phyloP scores from a whole-genome alignment of 2,113 vertebrate genomes.

The Columba janthina region DNA sequence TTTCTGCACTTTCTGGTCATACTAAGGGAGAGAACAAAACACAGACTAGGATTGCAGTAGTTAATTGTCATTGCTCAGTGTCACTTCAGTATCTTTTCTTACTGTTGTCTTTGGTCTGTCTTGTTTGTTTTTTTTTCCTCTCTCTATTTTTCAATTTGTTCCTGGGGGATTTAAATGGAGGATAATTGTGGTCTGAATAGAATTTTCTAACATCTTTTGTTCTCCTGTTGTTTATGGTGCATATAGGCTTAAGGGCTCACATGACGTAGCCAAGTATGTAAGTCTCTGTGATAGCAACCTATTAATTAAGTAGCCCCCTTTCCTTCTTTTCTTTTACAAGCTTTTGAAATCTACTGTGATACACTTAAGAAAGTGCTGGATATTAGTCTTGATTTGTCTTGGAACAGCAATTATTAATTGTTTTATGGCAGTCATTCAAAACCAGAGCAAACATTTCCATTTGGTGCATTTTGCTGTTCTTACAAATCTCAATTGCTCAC shows the following conservation, averaged over 20 bases:
- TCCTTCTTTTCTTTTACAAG: neutral
- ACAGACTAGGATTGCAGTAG: neutral
- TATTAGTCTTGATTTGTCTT: neutral
- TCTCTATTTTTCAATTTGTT: slow-evolving; percentile 26
- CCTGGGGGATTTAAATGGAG: neutral
- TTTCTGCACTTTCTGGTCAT: neutral
- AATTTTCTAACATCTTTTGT: slow-evolving; percentile 50
- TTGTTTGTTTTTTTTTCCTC: neutral
- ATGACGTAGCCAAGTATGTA: neutral
- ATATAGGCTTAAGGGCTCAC: slow-evolving; percentile 2
- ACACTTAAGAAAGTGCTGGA: neutral
- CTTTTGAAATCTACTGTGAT: neutral
- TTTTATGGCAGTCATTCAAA: neutral
- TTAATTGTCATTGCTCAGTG: neutral
- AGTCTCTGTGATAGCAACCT: neutral
- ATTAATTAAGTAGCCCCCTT: neutral
- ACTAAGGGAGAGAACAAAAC: neutral
- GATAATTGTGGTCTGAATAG: slow-evolving; percentile 20
- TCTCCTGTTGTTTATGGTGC: slow-evolving; percentile 1
- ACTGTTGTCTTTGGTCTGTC: neutral
- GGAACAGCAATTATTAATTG: neutral
- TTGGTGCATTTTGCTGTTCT: neutral
- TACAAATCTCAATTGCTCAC: neutral
- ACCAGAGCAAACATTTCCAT: neutral
- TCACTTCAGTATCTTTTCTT: neutral